phyloP scores from a whole-genome alignment of 2,888 invertebrate genomes.

The Strigamia transsilvanica region DNA sequence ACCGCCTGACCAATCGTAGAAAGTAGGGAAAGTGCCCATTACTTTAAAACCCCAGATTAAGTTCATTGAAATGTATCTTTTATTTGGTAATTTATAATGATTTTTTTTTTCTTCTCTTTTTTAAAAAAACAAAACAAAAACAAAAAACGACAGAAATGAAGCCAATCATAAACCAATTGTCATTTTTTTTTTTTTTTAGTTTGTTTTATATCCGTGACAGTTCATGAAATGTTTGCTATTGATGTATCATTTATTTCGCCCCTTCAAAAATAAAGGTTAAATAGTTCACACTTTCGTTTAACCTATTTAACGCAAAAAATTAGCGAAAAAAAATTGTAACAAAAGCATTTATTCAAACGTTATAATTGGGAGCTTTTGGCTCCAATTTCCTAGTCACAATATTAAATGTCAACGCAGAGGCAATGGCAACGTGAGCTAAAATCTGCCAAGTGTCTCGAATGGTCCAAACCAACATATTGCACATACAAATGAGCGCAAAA shows the following conservation, averaged over 20 bases:
- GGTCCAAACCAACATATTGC: slow-evolving; percentile 53
- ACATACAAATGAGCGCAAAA: slow-evolving; percentile 51
- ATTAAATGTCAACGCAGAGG: slow-evolving; percentile 31
- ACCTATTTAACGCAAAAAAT: too few relatives aligned
- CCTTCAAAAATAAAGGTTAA: neutral
- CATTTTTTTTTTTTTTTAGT: neutral
- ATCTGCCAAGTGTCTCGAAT: slow-evolving; percentile 55
- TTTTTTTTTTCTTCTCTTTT: neutral
- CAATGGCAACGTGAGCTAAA: slow-evolving; percentile 53
- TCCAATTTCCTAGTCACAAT: slow-evolving; percentile 48
- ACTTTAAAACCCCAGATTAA: neutral
- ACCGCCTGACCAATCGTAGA: neutral
- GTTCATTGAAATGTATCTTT: neutral
- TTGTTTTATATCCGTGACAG: neutral
- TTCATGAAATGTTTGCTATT: neutral
- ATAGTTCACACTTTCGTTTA: neutral
- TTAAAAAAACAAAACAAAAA: neutral
- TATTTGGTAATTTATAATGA: neutral
- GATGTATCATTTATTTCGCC: neutral
- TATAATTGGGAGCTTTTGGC: slow-evolving; percentile 55
- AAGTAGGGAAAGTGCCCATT: neutral
- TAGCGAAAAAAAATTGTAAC: too few relatives aligned
- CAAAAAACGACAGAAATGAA: neutral
- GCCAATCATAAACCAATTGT: neutral
- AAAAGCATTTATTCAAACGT: slow-evolving; percentile 35